Percentiles rank a stretch among this genome's conserved stretches.
phyloP scores from a whole-genome alignment of 2,888 invertebrate genomes.

The Malthinus flaveolus region DNA sequence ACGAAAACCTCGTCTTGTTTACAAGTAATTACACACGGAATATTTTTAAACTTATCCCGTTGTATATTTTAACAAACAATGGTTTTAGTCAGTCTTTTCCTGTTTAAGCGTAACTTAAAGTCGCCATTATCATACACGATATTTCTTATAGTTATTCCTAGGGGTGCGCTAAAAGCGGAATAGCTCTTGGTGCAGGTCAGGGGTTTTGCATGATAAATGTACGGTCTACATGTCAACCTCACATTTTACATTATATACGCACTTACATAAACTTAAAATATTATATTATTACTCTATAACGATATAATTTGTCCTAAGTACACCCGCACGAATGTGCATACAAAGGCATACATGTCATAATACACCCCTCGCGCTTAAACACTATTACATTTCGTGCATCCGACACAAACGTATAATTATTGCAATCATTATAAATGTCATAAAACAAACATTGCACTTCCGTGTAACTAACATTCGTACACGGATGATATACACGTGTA shows the following conservation, averaged over 20 bases:
- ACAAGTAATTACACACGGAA: constrained; percentile 8
- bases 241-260: constrained; percentile 37
- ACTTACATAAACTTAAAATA: constrained; percentile 35
- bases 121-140: constrained; percentile 29
- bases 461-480: constrained; percentile 15
- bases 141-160: constrained; percentile 30
- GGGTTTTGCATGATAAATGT: constrained; percentile 30
- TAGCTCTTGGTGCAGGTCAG: constrained; percentile 39
- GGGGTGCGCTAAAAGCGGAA: constrained; percentile 36
- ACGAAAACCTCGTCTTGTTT: constrained; percentile 8
- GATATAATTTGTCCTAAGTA: constrained; percentile 19
- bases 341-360: constrained; percentile 6
- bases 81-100: constrained; percentile 8
- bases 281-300: constrained; percentile 15
- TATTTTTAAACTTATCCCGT: constrained; percentile 6
- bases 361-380: constrained; percentile 7
- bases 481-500: constrained; percentile 9
- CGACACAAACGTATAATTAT: constrained; percentile 9
- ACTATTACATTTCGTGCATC: constrained; percentile 16
- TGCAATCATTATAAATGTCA: constrained; percentile 14
- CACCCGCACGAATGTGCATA: constrained; percentile 19
- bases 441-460: constrained; percentile 19
- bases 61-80: constrained; percentile 10
- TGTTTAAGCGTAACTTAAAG: constrained; percentile 19
- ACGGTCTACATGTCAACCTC: constrained; percentile 39